Percentiles rank a stretch among this genome's conserved stretches.
phyloP scores from a whole-genome alignment of 2,888 invertebrate genomes.

The Luperina testacea region DNA sequence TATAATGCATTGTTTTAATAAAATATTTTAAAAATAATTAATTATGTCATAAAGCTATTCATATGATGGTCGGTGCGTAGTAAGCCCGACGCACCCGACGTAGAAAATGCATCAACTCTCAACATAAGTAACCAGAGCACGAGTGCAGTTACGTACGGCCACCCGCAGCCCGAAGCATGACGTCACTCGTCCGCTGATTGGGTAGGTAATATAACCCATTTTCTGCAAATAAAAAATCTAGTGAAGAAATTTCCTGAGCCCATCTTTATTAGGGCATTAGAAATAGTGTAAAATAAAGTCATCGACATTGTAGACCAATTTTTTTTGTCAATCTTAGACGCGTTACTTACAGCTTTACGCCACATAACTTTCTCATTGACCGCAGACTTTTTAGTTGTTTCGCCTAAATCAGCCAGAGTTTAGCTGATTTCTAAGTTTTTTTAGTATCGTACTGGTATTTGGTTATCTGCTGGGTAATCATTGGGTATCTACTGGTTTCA shows the following conservation, averaged over 20 bases:
- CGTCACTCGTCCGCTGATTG: background rate
- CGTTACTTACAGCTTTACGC: background rate
- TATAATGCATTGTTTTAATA: constrained; percentile 28
- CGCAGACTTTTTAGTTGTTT: background rate
- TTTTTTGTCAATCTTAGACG: background rate
- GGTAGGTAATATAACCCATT: too few species aligned
- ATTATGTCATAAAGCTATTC: constrained; percentile 27
- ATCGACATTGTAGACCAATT: background rate
- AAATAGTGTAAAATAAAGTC: background rate
- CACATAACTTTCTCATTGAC: background rate
- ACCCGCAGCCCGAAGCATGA: background rate
- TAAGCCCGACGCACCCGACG: background rate
- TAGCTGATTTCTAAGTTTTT: background rate
- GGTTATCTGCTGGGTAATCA: too few species aligned
- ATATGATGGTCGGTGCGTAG: background rate
- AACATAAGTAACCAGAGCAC: background rate
- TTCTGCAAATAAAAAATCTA: background rate
- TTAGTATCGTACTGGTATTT: too few species aligned
- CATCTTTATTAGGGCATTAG: too few species aligned
- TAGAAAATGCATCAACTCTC: constrained; percentile 39
- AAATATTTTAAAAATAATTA: constrained; percentile 26
- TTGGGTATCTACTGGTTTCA: too few species aligned
- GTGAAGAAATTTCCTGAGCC: too few species aligned
- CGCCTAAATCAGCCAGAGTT: background rate
- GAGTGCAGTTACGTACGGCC: background rate